Base-by-base conservation (phyloP, 2,113 vertebrate species). In the Nanorana parkeri region DNA sequence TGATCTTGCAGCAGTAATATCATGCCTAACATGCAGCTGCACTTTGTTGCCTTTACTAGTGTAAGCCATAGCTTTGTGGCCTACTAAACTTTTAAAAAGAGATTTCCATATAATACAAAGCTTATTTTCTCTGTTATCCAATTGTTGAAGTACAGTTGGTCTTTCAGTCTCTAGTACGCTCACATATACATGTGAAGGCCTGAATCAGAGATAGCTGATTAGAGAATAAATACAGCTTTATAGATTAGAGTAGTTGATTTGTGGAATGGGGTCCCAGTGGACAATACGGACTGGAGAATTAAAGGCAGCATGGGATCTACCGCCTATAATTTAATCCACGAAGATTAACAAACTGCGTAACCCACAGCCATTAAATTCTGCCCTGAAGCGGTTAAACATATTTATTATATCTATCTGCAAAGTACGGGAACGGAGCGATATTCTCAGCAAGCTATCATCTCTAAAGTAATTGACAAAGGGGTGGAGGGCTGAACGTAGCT, bases 381-480 rank as follows among this genome's bases (percentile, higher is more conserved):
- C 20, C 17, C 23, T 71, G 68, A 67, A 55, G 21, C 21, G 63
- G 28, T 83, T 66, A 81, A 47, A 69, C 61, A 47, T 79, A 79
- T 79, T 79, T 79, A 78, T 81, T 41, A 72, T 73, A 60, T 24
- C 11, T 41, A 69, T 52, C 47, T 64, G 68, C n/a, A 52, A 71
- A 61, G 77, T 47, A 60, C 54, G 67, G 66, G 29, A 67, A 32
- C 63, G 36, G 67, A 76, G 26, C 64, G 58, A 82, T 83, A 83
- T 83, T 67, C 72, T 29, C 52, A 68, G 72, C 63, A 68, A 56
- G 51, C 64, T 20, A 83, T 83, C 80, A 83, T 83, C 72, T 52
- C 63, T 16, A 75, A 68, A 76, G 80, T 83, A 75, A 83, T 83
- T 83, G 80, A 83, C 80, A 83, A 56, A 75, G 80, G 80, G 71